Percentiles rank a stretch among this genome's conserved stretches.
Evolutionary conservation across 2,888 invertebrate species (phyloP).

Genomic region (Andrena bicolor): DNA sequence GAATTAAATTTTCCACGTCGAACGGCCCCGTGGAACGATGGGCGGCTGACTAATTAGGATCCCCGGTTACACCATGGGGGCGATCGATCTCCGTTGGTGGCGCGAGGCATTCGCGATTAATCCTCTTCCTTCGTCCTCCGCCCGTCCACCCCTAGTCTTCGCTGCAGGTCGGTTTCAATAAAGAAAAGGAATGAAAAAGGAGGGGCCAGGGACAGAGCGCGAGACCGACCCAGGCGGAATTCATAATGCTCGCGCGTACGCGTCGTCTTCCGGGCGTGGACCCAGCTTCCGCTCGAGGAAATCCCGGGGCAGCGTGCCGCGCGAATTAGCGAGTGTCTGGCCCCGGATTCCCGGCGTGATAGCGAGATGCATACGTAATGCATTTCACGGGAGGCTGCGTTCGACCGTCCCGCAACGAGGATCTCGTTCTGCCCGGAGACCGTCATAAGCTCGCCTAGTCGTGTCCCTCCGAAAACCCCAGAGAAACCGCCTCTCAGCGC

Average conservation of each 20-base stretch:
- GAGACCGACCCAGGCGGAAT: conserved; percentile 39
- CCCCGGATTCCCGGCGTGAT: conserved; percentile 70
- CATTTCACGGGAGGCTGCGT: conserved; percentile 68
- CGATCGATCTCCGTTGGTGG: conserved; percentile 56
- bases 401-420: conserved; percentile 55
- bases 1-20: conserved; percentile 55
- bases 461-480: conserved; percentile 37
- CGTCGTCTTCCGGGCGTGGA: conserved; percentile 49
- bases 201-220: conserved; percentile 35
- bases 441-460: conserved; percentile 51
- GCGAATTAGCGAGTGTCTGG: conserved; percentile 71
- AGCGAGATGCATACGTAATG: conserved; percentile 76
- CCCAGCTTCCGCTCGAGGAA: conserved; percentile 67
- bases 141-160: neutral
- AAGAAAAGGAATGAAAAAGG: conserved; percentile 53
- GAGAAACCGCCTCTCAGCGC: conserved; percentile 36
- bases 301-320: conserved; percentile 46
- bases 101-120: conserved; percentile 60
- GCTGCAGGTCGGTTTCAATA: conserved; percentile 53
- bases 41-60: conserved; percentile 57
- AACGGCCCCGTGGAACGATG: conserved; percentile 31
- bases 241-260: conserved; percentile 57
- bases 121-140: conserved; percentile 4
- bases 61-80: conserved; percentile 26
- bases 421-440: conserved; percentile 56